Evolutionary conservation across 2,888 invertebrate genomes (phyloP).

Genomic region (Myathropa florea): DNA sequence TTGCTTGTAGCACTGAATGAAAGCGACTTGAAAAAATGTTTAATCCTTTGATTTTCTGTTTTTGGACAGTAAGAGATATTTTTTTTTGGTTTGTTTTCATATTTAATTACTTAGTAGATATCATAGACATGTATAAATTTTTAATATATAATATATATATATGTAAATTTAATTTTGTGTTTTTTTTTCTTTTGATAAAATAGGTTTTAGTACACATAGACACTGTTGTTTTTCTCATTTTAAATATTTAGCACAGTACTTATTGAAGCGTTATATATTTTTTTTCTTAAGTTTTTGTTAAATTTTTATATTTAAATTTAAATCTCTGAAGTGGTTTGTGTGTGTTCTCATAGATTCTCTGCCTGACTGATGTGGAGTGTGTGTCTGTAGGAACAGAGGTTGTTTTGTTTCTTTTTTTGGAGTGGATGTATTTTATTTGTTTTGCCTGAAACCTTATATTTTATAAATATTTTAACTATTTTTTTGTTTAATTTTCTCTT

Average conservation of each 20-base stretch:
- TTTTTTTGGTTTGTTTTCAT: conserved; percentile 18
- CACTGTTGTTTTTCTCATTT: conserved; percentile 26
- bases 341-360: neutral
- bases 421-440: conserved; percentile 25
- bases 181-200: conserved; percentile 49
- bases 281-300: neutral
- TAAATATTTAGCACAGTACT: conserved; percentile 61
- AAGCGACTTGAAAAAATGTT: conserved; percentile 37
- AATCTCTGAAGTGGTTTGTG: neutral
- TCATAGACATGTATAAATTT: conserved; percentile 66
- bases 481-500: conserved; percentile 24
- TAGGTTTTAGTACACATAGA: conserved; percentile 54
- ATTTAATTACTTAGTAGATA: conserved; percentile 45
- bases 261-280: conserved; percentile 51
- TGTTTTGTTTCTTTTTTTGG: conserved; percentile 35
- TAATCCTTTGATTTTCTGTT: neutral
- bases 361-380: neutral
- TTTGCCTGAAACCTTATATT: conserved; percentile 57
- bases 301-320: neutral
- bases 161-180: neutral
- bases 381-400: conserved; percentile 36
- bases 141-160: conserved; percentile 37
- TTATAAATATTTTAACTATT: conserved; percentile 19
- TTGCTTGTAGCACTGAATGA: conserved; percentile 4
- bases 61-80: conserved; percentile 58